These are phyloP conservation scores for Artibeus jamaicensis DNA, from an alignment of 2,797 vertebrate genomes.

Conservation along the genomic window DNA sequence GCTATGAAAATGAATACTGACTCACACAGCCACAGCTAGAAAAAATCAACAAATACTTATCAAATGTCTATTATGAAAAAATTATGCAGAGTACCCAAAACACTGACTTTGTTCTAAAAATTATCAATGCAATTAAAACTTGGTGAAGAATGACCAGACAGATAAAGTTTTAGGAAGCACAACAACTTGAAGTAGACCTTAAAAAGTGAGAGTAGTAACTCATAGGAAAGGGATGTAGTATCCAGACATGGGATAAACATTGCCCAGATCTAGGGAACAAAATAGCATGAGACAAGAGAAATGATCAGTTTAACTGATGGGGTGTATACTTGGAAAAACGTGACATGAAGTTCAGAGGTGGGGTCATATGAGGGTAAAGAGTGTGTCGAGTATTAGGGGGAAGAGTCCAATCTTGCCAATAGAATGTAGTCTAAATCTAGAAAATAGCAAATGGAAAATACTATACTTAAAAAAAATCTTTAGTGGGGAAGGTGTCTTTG, in stretches of 20 bases:
- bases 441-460: not conserved
- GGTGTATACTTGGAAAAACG: not conserved
- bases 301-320: not conserved
- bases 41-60: conserved; percentile 21
- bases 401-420: not conserved
- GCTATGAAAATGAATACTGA: not conserved
- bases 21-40: not conserved
- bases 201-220: not conserved
- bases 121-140: not conserved
- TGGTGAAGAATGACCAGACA: not conserved
- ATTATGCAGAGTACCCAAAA: not conserved
- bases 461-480: conserved; percentile 4
- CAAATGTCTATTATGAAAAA: not conserved
- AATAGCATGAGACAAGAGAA: not conserved
- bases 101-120: not conserved
- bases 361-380: not conserved
- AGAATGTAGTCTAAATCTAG: not conserved
- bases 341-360: not conserved
- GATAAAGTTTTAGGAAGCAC: not conserved
- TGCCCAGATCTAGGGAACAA: not conserved
- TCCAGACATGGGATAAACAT: not conserved
- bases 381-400: not conserved
- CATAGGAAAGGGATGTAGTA: not conserved
- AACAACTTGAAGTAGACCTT: not conserved
- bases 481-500: not conserved